Percentiles rank a stretch among this genome's conserved stretches.
These are phyloP conservation scores for Calliphora vomitoria DNA, from an alignment of 2,888 invertebrate species.

Conservation along the genomic window DNA sequence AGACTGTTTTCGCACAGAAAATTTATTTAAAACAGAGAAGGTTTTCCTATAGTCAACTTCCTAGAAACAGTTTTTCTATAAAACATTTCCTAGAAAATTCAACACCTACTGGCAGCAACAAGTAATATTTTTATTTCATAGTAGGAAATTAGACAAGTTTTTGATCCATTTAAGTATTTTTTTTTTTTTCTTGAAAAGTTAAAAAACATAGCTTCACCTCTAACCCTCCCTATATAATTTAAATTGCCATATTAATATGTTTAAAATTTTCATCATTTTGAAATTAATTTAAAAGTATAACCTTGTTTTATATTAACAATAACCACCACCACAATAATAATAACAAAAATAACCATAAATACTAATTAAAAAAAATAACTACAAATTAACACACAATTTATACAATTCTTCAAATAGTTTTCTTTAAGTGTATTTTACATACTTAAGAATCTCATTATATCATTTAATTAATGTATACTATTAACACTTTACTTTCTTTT, in stretches of 20 bases:
- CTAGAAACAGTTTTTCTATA: not conserved
- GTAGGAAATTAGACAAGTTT: too few relatives aligned
- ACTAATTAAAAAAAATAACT: conserved; percentile 50
- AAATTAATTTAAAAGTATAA: not conserved
- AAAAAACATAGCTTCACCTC: too few relatives aligned
- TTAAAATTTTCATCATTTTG: too few relatives aligned
- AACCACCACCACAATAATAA: conserved; percentile 25
- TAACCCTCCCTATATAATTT: too few relatives aligned
- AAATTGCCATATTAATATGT: too few relatives aligned
- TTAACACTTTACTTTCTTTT: conserved; percentile 37
- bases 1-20: not conserved
- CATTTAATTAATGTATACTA: conserved; percentile 20
- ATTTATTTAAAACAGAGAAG: not conserved
- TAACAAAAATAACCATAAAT: conserved; percentile 39
- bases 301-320: conserved; percentile 56
- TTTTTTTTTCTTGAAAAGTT: too few relatives aligned
- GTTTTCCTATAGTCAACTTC: too few relatives aligned
- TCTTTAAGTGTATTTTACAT: conserved; percentile 51
- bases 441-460: conserved; percentile 44
- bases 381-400: conserved; percentile 72
- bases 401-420: conserved; percentile 27
- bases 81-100: not conserved
- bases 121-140: too few relatives aligned
- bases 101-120: too few relatives aligned
- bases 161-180: too few relatives aligned